Evolutionary conservation across 2,888 invertebrate species (phyloP).

Genomic region (Hirtodrosophila confusa): DNA sequence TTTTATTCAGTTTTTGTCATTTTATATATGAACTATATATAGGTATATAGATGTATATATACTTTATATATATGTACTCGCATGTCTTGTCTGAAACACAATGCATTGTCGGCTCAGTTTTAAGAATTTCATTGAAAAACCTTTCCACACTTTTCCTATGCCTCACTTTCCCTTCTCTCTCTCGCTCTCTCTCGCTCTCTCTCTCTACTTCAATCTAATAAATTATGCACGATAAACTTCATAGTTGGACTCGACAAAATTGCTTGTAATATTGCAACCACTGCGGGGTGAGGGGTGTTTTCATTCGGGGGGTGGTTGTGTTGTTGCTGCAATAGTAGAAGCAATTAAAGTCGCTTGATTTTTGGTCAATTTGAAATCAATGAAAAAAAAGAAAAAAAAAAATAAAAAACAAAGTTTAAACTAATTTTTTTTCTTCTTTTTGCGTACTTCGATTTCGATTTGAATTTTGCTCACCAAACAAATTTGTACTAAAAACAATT

Average conservation of each 20-base stretch:
- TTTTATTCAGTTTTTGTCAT: constrained; percentile 64
- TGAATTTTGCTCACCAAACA: constrained; percentile 64
- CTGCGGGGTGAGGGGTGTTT: constrained; percentile 15
- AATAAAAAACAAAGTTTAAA: constrained; percentile 44
- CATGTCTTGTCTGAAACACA: constrained; percentile 62
- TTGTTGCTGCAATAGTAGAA: constrained; percentile 50
- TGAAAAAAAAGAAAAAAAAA: constrained; percentile 20
- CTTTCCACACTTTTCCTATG: constrained; percentile 12
- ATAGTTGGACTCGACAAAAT: constrained; percentile 41
- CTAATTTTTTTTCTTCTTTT: constrained; percentile 34
- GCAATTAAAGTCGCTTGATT: constrained; percentile 39
- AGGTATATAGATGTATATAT: constrained; percentile 51
- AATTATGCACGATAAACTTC: constrained; percentile 74
- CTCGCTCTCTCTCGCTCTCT: not conserved
- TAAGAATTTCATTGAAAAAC: constrained; percentile 36
- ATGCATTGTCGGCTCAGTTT: constrained; percentile 44
- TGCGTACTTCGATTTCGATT: constrained; percentile 30
- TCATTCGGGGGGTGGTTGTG: constrained; percentile 10
- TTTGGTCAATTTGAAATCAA: constrained; percentile 20
- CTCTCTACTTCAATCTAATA: constrained; percentile 39
- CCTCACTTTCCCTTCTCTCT: not conserved
- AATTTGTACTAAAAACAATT: constrained; percentile 74
- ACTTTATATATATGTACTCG: constrained; percentile 31
- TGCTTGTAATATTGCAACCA: constrained; percentile 31
- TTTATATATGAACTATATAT: constrained; percentile 56